Evolutionary conservation across 2,888 invertebrate species (phyloP).

Genomic region (Dasysyrphus albostriatus): DNA sequence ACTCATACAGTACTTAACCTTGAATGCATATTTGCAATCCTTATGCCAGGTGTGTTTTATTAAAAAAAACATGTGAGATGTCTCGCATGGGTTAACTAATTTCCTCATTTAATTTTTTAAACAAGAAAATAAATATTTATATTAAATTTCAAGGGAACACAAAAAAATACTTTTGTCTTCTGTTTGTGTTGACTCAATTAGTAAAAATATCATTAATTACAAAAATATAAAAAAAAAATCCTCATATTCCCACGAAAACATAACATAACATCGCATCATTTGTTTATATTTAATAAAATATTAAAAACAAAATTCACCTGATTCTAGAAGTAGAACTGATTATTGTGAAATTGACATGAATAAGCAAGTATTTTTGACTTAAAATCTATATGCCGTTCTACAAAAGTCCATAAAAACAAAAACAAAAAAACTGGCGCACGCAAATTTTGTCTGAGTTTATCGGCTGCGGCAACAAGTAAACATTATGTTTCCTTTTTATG

Average conservation of each 20-base stretch:
- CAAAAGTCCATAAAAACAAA: not conserved
- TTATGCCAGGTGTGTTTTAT: no score
- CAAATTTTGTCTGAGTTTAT: conserved; percentile 9
- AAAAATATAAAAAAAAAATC: not conserved
- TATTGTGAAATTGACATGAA: conserved; percentile 71
- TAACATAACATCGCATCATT: conserved; percentile 7
- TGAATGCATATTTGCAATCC: no score
- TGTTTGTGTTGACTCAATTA: not conserved
- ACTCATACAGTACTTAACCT: no score
- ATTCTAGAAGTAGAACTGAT: conserved; percentile 25
- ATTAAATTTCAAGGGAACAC: no score
- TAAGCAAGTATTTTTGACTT: conserved; percentile 51
- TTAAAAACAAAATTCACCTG: conserved; percentile 54
- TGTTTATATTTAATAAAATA: conserved; percentile 23
- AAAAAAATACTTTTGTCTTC: no score
- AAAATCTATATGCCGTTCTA: not conserved
- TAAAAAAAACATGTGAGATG: no score
- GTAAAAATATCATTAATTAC: not conserved
- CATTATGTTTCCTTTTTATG: conserved; percentile 26
- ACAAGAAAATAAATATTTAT: no score
- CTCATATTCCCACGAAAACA: conserved; percentile 29
- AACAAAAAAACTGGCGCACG: conserved; percentile 11
- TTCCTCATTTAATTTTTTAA: no score
- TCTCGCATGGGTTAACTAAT: no score
- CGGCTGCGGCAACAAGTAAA: not conserved